Evolutionary conservation across 2,888 invertebrate species (phyloP).

Genomic region (Merodon equestris): DNA sequence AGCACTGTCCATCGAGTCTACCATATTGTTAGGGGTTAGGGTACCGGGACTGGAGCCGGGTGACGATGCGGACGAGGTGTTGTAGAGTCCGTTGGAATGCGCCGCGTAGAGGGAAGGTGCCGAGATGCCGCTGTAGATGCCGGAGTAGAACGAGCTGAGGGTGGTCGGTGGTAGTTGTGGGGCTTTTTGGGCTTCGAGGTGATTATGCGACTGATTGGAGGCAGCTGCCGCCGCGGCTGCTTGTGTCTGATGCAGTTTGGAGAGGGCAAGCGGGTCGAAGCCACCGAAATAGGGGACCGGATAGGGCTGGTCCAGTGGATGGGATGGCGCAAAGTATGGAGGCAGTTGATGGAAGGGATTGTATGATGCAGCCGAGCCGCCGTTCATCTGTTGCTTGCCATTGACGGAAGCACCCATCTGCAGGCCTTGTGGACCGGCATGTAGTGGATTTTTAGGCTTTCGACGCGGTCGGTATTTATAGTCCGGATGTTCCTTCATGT

Average conservation of each 20-base stretch:
- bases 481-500: constrained; percentile 95
- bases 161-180: constrained; percentile 77
- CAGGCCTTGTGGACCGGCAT: constrained; percentile 78
- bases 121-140: constrained; percentile 78
- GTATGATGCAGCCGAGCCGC: constrained; percentile 80
- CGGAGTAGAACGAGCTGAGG: constrained; percentile 78
- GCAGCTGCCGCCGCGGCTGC: constrained; percentile 77
- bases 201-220: constrained; percentile 75
- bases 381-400: constrained; percentile 73
- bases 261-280: constrained; percentile 78
- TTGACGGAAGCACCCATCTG: constrained; percentile 74
- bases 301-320: constrained; percentile 83
- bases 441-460: constrained; percentile 88
- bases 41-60: constrained; percentile 79
- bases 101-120: constrained; percentile 78
- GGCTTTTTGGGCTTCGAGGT: constrained; percentile 77
- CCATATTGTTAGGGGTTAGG: constrained; percentile 77
- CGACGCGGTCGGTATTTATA: constrained; percentile 93
- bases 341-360: constrained; percentile 85
- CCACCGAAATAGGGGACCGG: constrained; percentile 79
- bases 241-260: constrained; percentile 78
- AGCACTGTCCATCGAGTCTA: constrained; percentile 76
- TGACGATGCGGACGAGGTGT: constrained; percentile 78
- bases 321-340: constrained; percentile 87
- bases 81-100: constrained; percentile 78